Evolutionary conservation across 2,888 invertebrate species (phyloP), one percentile per base, ranked within the genome.

Genomic region (Dasysyrphus albostriatus): DNA sequence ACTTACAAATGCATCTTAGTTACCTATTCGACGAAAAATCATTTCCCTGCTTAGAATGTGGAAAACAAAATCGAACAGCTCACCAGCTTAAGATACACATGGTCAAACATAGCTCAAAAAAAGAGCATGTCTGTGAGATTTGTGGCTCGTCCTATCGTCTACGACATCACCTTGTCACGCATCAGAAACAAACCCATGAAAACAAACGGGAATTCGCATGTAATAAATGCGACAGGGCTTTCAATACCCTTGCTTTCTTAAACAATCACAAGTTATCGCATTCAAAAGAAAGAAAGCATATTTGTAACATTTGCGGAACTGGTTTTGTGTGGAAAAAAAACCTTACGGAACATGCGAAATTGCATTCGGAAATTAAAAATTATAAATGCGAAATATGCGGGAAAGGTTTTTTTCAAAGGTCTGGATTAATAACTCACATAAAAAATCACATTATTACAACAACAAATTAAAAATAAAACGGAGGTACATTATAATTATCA

Each of bases 281-380:
- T 75, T 88, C 88, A 1, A 87, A 88, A 19, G 59, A 88, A 10
- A 89, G 90, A 32, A 89, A 88, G 0, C 90, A 89, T 16, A 87
- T 88, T 8, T 92, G 92, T 51, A 47, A 87, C 4, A 37, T 89
- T 2, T 92, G 91, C 56, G 76, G 85, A 1, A 81, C 89, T 0
- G 80, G 89, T 0, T 92, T 91, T 59, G 74, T 90, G 34, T 90
- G 91, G 51, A 90, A 90, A 72, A 91, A 91, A 42, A 91, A 91
- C 47, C 89, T 90, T 56, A 89, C 89, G n/a, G 91, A 91, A 44
- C 92, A 91, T 56, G 67, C 89, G 47, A 91, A 90, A 72, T 63
- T 89, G 16, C 91, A 91, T 34, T 90, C 90, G 0, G 87, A 88
- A n/a, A 49, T 85, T 0, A 90, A 90, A 39, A 89, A 89, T 0